These are phyloP conservation scores for Drosophila elegans DNA, from an alignment of 1,140 invertebrate genomes.

Conservation along the genomic window DNA sequence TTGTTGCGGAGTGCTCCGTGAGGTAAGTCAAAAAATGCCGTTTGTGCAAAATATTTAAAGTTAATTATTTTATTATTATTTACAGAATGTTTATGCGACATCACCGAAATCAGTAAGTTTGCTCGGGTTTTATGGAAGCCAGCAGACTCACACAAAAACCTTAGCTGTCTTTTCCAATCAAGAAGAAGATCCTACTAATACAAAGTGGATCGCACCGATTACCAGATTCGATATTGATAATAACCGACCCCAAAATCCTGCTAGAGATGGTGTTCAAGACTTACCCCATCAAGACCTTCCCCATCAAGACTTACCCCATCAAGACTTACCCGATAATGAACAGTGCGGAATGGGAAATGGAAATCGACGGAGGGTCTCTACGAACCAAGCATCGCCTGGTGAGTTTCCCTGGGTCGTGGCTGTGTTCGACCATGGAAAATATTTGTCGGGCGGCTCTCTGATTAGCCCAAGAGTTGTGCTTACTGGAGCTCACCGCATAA, in stretches of 20 bases:
- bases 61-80: background rate
- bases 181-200: no score
- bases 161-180: no score
- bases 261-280: background rate
- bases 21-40: background rate
- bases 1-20: background rate
- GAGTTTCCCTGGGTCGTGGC: conserved; percentile 12
- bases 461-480: conserved; percentile 8
- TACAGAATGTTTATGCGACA: background rate
- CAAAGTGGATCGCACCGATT: no score
- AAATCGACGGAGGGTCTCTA: background rate
- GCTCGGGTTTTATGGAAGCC: no score
- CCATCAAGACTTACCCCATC: background rate
- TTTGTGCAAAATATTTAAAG: background rate
- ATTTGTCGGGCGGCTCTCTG: conserved; percentile 2
- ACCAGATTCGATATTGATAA: no score
- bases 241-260: background rate
- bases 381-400: background rate
- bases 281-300: no score
- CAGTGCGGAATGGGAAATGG: background rate
- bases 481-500: background rate
- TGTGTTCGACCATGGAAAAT: background rate
- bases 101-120: no score
- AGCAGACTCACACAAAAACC: no score
- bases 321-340: background rate